Base-by-base conservation (phyloP, 1,140 invertebrate genomes). In the Maconellicoccus hirsutus region DNA sequence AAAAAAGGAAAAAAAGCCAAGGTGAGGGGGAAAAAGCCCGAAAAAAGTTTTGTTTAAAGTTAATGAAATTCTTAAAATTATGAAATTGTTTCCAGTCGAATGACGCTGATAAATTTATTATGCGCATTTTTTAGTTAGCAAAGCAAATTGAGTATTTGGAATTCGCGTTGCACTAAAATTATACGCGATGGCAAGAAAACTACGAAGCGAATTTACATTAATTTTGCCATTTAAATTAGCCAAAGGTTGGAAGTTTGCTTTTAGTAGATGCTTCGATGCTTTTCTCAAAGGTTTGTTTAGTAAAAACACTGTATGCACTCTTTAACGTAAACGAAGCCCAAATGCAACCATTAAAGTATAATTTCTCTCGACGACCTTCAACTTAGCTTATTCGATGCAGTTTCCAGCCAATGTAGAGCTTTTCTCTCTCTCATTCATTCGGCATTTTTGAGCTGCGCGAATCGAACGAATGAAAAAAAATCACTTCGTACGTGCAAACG, bases 41-140 rank as follows among this genome's bases (percentile, higher is more conserved):
- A 33, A 33, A 19, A 52, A 52, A 52, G 42, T 52, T 52, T 52
- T 52, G 10, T 52, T 19, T 52, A 14, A 52, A 19, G n/a, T 19
- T 52, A 52, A 52, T 52, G 42, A 52, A 52, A 52, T 52, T 52
- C 42, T 19, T 52, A 52, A 19, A 52, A 52, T 52, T 52, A 52
- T 52, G 42, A 52, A 52, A 52, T 52, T 52, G 42, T 52, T 52
- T 52, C 42, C 42, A 52, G 42, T 52, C 42, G 42, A 52, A 52
- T 19, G 42, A 52, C n/a, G 42, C 42, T 52, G 42, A 52, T 52
- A 52, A 52, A 52, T 52, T 33, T 52, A 52, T 52, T 52, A 52
- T 52, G 42, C 42, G 42, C 42, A 52, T 52, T 52, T 52, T 52
- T 52, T 52, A 52, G 42, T 52, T 16, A 3, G n/a, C 42, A 19